These are phyloP conservation scores for Aleiodes alternator DNA, from an alignment of 2,888 invertebrate species.

Conservation along the genomic window DNA sequence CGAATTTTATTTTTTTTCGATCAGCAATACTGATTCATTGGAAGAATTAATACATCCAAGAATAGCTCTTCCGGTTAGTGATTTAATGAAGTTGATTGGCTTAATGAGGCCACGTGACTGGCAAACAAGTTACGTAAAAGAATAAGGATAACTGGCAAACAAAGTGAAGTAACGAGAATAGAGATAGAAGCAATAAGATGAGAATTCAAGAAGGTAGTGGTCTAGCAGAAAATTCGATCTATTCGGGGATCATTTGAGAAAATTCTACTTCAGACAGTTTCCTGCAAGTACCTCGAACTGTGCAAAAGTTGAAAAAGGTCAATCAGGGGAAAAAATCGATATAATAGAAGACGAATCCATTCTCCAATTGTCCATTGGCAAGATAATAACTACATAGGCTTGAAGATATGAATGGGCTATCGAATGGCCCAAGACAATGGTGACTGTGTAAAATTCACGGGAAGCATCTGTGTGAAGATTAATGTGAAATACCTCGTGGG, in stretches of 20 bases:
- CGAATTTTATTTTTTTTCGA: neutral
- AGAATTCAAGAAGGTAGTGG: neutral
- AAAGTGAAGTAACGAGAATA: neutral
- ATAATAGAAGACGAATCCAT: too few relatives aligned
- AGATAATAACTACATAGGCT: conserved; percentile 3
- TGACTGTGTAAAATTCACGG: conserved; percentile 32
- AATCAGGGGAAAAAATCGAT: too few relatives aligned
- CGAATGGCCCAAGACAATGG: conserved; percentile 22
- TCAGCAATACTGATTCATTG: neutral
- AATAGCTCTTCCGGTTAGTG: neutral
- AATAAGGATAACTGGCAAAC: neutral
- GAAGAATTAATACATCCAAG: too few relatives aligned
- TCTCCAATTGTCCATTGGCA: neutral
- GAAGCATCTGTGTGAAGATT: conserved; percentile 26
- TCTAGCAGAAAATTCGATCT: too few relatives aligned
- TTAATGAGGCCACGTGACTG: conserved; percentile 57
- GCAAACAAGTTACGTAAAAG: conserved; percentile 55
- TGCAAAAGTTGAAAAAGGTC: neutral
- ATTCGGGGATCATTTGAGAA: neutral
- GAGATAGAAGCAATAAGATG: neutral
- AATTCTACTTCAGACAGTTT: too few relatives aligned
- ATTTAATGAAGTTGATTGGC: conserved; percentile 53
- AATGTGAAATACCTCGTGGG: neutral
- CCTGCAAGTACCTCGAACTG: too few relatives aligned
- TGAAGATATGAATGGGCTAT: conserved; percentile 1